phyloP scores from a whole-genome alignment of 2,797 vertebrate species.

The Nyctibius grandis region DNA sequence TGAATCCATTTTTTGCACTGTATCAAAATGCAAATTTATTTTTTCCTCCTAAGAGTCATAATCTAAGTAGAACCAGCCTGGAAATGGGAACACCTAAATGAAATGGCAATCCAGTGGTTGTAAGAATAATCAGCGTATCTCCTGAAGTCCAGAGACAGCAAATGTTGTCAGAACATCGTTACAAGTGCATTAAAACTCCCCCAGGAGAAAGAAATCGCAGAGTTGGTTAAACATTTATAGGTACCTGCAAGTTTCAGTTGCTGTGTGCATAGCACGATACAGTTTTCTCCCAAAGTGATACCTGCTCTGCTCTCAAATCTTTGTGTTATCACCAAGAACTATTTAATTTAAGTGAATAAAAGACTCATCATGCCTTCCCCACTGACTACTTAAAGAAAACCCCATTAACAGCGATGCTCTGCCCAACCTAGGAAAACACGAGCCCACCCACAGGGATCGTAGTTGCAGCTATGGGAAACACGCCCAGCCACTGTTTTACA shows the following conservation, averaged over 20 bases:
- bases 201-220: background rate
- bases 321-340: background rate
- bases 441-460: background rate
- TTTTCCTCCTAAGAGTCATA: background rate
- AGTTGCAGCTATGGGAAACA: background rate
- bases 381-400: background rate
- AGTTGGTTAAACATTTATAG: conserved; percentile 42
- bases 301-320: background rate
- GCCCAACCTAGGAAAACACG: background rate
- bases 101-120: background rate
- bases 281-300: background rate
- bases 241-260: background rate
- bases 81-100: background rate
- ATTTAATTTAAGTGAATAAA: conserved; percentile 8
- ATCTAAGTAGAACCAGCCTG: background rate
- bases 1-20: background rate
- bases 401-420: background rate
- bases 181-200: conserved; percentile 29
- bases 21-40: conserved; percentile 27
- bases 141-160: background rate
- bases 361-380: background rate
- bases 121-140: background rate
- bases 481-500: background rate
- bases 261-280: background rate
- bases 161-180: background rate